A percentile compares a stretch with the other conserved stretches of the same genome.
These are phyloP conservation scores for Melitaea athalia DNA, from an alignment of 2,888 invertebrate genomes.

Conservation along the genomic window DNA sequence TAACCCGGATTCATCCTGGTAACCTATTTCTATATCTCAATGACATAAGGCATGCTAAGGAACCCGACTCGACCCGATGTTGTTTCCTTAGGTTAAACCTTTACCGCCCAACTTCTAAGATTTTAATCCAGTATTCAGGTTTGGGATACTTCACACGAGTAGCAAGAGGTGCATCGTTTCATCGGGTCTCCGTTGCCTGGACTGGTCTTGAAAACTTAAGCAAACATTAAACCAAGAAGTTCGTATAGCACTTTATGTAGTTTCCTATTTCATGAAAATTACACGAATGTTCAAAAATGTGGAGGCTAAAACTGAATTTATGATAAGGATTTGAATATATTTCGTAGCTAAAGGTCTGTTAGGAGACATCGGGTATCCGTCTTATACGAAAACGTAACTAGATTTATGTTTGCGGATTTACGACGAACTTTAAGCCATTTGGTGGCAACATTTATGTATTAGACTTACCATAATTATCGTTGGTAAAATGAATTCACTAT, in stretches of 20 bases:
- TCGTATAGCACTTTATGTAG: constrained; percentile 5
- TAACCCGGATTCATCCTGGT: too few relatives aligned
- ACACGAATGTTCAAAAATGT: neutral
- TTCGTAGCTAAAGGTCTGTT: constrained; percentile 3
- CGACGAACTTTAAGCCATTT: constrained; percentile 71
- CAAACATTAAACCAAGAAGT: constrained; percentile 8
- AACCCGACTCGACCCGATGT: neutral
- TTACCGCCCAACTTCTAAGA: too few relatives aligned
- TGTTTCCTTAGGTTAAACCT: neutral
- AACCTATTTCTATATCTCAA: too few relatives aligned
- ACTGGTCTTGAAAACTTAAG: constrained; percentile 8
- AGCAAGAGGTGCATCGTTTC: too few relatives aligned
- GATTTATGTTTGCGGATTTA: constrained; percentile 72
- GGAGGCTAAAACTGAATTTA: constrained; percentile 3
- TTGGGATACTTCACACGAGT: too few relatives aligned
- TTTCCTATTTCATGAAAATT: constrained; percentile 15
- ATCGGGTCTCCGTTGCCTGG: neutral
- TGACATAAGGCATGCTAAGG: too few relatives aligned
- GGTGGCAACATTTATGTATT: constrained; percentile 71
- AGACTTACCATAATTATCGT: constrained; percentile 11
- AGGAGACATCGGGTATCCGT: constrained; percentile 5
- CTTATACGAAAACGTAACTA: constrained; percentile 9
- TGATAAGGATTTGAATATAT: constrained; percentile 11
- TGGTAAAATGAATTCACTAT: neutral
- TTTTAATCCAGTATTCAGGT: too few relatives aligned